Evolutionary conservation across 2,797 vertebrate species (phyloP), one percentile per base, ranked within the genome.

Genomic region (Spea hammondii): DNA sequence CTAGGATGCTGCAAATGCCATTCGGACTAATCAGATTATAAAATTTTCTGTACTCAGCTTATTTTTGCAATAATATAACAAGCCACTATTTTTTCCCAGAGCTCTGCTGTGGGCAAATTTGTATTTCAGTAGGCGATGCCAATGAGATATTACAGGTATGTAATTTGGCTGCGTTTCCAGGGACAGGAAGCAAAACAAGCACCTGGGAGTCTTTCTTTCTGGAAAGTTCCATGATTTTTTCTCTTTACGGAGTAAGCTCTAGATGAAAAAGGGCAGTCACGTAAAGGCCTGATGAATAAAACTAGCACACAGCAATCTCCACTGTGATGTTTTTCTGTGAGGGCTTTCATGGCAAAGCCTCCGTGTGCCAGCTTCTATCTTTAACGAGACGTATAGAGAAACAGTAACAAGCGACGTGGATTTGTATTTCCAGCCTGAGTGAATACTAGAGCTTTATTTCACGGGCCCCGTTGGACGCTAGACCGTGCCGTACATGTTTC

Each of bases 361-460:
- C 73, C 69, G 14, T 71, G 57, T 73, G 45, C 62, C 72, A 54
- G 60, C 10, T 10, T 75, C 71, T 17, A 5, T 14, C 77, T 72
- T 9, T 44, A 85, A 83, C n/a, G 81, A 62, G 47, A 12, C 4
- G 4, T 0, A 0, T 32, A 12, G 67, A 70, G 70, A 81, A 82
- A 78, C 80, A 69, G 69, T 82, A 77, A 82, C 70, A 78, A 78
- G 65, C 14, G 77, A 72, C 55, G 71, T 17, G 62, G 73, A 45
- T 13, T 78, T 62, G 75, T 48, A 50, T 72, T 74, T 74, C 65
- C 65, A 77, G 65, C 70, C 70, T 17, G 68, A 65, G 53, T 70
- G 69, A 74, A 78, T 74, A 55, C 74, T 55, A 60, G 57, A 70
- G 75, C 70, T 78, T 82, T 77, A 82, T 74, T 74, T 74, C 71